Conservation (phyloP, 1,140 invertebrate genomes). For the Tetragnatha versicolor region DNA sequence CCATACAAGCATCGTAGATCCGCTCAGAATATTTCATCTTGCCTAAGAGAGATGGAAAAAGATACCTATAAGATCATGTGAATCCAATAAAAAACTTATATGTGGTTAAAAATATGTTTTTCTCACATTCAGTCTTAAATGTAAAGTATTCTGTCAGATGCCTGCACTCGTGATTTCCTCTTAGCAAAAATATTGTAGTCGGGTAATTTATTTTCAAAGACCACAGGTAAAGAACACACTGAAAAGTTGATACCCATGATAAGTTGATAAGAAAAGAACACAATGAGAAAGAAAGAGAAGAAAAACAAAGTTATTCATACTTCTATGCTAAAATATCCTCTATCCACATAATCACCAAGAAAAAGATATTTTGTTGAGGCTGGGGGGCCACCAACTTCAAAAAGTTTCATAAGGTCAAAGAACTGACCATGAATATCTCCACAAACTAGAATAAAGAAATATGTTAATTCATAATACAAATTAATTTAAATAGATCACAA, state of each 20-base stretch:
- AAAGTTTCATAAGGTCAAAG: slow-evolving; percentile 99
- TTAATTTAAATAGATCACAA: no score
- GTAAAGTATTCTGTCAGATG: slow-evolving; percentile 99
- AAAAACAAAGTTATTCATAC: slow-evolving; percentile 67
- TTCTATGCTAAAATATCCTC: slow-evolving; percentile 99
- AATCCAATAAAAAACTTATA: neutral
- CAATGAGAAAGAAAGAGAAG: neutral
- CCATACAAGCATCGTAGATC: slow-evolving; percentile 99
- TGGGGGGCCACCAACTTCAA: slow-evolving; percentile 98
- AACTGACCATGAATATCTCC: slow-evolving; percentile 99
- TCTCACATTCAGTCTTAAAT: slow-evolving; percentile 99
- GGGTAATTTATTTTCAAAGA: slow-evolving; percentile 98
- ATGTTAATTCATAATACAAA: no score
- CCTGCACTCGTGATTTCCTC: slow-evolving; percentile 99
- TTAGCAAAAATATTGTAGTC: slow-evolving; percentile 96
- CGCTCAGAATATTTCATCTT: slow-evolving; percentile 99
- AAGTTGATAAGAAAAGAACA: neutral
- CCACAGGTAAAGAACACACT: slow-evolving; percentile 99
- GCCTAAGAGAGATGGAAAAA: slow-evolving; percentile 71
- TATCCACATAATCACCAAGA: slow-evolving; percentile 99
- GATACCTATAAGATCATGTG: neutral
- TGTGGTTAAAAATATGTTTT: neutral
- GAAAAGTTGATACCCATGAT: slow-evolving; percentile 61
- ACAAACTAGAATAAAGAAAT: no score
- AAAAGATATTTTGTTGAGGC: slow-evolving; percentile 99